Base-by-base conservation (phyloP, 2,888 invertebrate species). In the Acanthosepion pharaonis region DNA sequence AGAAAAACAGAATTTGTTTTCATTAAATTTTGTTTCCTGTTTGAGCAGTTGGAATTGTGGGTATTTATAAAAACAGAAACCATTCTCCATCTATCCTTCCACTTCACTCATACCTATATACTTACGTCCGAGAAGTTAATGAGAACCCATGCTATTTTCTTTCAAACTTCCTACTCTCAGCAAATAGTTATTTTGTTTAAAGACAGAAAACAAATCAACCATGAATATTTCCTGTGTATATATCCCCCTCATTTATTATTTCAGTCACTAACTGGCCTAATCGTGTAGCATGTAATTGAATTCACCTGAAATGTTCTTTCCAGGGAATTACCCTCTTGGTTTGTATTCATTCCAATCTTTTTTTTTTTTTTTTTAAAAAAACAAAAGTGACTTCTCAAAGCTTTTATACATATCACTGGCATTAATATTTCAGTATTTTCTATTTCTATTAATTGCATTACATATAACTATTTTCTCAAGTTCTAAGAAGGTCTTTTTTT, bases 111-210 rank as follows among this genome's bases (percentile, higher is more conserved):
- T n/a, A 5, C 78, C n/a, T n/a, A 78, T n/a, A 8, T 78, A 11
- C n/a, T 15, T 33, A 78, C 15, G n/a, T 78, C n/a, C 0, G 18
- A 78, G n/a, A 78, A 33, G 78, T 78, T 78, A 78, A 78, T 78
- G 78, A 78, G 78, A n/a, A 78, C n/a, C 33, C n/a, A 9, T 78
- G 78, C n/a, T 78, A n/a, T 78, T 78, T 78, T n/a, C 78, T 78
- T 78, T 78, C n/a, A n/a, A n/a, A 9, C 23, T n/a, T 78, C n/a
- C 15, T 33, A n/a, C n/a, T 15, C n/a, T 11, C 78, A n/a, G 15
- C 78, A 78, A 78, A 78, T 78, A 78, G n/a, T 11, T 78, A 78
- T 78, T 78, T 78, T 78, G 78, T 78, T 78, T 78, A n/a, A 78
- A 18, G n/a, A 33, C n/a, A 5, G 0, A n/a, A 78, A 78, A 78